A percentile compares a stretch with the other conserved stretches of the same genome.
phyloP scores from a whole-genome alignment of 2,113 vertebrate genomes.

The Isurus oxyrinchus region DNA sequence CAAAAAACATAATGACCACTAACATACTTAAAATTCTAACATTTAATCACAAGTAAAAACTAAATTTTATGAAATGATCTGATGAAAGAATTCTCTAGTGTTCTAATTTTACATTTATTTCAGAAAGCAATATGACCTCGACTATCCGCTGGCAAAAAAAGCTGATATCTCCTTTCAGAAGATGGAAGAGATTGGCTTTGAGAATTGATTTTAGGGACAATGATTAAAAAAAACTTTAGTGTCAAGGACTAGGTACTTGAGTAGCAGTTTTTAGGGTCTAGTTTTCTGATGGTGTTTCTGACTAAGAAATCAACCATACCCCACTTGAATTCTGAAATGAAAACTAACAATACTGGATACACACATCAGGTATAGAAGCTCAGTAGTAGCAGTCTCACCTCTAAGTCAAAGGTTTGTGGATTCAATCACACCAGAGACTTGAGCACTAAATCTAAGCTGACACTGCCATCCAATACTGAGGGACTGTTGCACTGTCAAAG shows the following conservation, averaged over 20 bases:
- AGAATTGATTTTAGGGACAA: background rate
- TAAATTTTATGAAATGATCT: background rate
- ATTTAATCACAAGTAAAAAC: constrained; percentile 4
- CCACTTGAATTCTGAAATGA: background rate
- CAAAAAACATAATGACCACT: background rate
- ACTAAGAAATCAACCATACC: background rate
- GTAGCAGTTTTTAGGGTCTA: background rate
- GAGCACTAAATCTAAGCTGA: background rate
- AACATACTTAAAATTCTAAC: background rate
- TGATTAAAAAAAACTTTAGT: background rate
- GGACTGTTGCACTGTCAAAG: background rate
- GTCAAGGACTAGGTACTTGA: background rate
- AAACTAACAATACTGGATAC: background rate
- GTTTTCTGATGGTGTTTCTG: background rate
- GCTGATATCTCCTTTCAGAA: background rate
- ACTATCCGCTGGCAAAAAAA: background rate
- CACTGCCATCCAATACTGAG: background rate
- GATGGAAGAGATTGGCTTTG: background rate
- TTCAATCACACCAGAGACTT: background rate
- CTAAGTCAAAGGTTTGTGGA: background rate
- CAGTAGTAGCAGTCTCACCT: background rate
- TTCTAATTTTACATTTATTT: background rate
- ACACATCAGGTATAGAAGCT: background rate
- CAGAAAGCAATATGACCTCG: background rate
- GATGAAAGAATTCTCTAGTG: background rate